Evolutionary conservation across 2,113 vertebrate genomes (phyloP), one percentile per base, ranked within the genome.

Genomic region (Siphamia tubifer): DNA sequence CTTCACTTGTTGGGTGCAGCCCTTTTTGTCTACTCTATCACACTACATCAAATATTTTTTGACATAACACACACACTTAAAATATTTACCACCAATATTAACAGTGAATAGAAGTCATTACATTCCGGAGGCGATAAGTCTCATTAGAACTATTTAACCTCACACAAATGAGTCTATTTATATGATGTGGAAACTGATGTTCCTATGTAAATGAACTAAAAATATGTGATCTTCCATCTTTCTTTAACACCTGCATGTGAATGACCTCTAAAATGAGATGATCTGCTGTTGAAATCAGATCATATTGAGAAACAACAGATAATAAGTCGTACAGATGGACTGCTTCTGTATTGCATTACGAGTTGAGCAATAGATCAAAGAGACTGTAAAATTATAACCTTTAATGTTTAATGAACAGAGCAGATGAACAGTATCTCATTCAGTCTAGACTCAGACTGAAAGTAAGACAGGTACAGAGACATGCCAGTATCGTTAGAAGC

Each of bases 371-470:
- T 23, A 36, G 16, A 55, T 56, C 28, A 75, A 76, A 61, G 25
- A 35, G 17, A 47, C 23, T 52, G 30, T 49, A 43, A 43, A 65
- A 77, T 32, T 3, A 27, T 15, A 12, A 52, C 1, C 53, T 63
- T 64, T 19, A 20, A 55, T 75, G 43, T 68, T 31, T 65, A n/a
- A 60, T 68, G 24, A 64, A 36, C 13, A 4, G 9, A 54, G 42
- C 25, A 51, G 31, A 44, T 67, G 34, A 65, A 42, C 5, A 44
- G 2, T 27, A 10, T 44, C 10, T 32, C 40, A 71, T 44, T 44
- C 19, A 58, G 17, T 55, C 13, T 42, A 71, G 27, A 42, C 28
- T 44, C 25, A 39, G 27, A 58, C 12, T 34, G 48, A 67, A 51
- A 32, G 12, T 19, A 39, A 25, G 47, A 16, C 49, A 21, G 32